A percentile compares a stretch with the other conserved stretches of the same genome.
Conservation (phyloP, 2,888 invertebrate species). For the Cantharis nigra region DNA sequence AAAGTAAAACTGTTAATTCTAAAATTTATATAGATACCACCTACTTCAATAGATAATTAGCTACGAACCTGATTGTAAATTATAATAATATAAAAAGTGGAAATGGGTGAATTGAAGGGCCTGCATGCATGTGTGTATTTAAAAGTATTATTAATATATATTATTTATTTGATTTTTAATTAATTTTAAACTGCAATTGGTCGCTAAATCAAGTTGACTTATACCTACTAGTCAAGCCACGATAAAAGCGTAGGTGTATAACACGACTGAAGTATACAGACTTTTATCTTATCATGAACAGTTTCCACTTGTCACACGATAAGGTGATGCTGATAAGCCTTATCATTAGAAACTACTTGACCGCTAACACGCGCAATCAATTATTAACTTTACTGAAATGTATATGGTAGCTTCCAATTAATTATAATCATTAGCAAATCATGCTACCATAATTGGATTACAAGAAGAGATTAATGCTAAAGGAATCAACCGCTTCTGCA, state of each 20-base stretch:
- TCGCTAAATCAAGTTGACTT: neutral
- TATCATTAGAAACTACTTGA: slow-evolving; percentile 31
- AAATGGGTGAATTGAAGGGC: neutral
- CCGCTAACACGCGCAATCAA: slow-evolving; percentile 30
- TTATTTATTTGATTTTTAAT: neutral
- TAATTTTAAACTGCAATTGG: neutral
- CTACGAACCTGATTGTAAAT: neutral
- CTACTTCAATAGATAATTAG: neutral
- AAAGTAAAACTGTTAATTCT: neutral
- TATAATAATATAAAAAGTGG: neutral
- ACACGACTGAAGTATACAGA: slow-evolving; percentile 21
- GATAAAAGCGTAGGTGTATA: slow-evolving; percentile 27
- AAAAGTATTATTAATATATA: neutral
- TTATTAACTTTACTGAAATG: neutral
- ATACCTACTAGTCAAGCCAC: neutral
- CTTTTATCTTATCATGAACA: slow-evolving; percentile 31
- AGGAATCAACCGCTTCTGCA: neutral
- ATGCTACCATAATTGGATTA: neutral
- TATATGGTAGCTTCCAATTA: neutral
- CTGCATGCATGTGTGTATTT: neutral
- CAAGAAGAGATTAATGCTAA: neutral
- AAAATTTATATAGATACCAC: neutral
- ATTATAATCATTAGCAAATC: neutral
- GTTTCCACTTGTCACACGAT: slow-evolving; percentile 32
- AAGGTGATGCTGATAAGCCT: slow-evolving; percentile 26